phyloP scores from a whole-genome alignment of 2,113 vertebrate species.

The Brachypteracias leptosomus region DNA sequence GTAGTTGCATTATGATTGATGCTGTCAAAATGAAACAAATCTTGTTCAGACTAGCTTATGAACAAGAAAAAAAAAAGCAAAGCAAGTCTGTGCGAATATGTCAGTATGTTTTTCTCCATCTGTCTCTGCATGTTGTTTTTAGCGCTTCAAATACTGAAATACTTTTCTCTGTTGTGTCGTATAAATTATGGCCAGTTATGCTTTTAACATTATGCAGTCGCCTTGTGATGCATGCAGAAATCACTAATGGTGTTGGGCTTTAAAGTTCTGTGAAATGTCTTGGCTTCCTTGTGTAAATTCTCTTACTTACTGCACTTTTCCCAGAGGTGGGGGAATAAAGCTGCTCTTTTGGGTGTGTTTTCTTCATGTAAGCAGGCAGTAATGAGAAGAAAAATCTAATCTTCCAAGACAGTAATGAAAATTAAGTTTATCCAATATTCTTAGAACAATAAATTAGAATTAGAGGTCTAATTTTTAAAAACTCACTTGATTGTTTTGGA shows the following conservation, averaged over 20 bases:
- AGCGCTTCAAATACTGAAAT: neutral
- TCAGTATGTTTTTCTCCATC: neutral
- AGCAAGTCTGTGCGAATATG: neutral
- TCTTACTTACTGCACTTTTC: rapidly evolving
- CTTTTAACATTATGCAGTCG: neutral
- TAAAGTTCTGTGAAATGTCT: neutral
- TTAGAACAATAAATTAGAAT: neutral
- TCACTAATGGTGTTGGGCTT: neutral
- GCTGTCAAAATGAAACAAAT: neutral
- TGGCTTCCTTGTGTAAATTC: neutral
- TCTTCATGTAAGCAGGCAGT: neutral
- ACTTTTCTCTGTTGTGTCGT: neutral
- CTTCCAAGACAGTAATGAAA: neutral
- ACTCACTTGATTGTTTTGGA: neutral
- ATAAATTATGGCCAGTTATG: neutral
- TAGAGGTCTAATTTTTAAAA: neutral
- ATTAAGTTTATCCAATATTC: neutral
- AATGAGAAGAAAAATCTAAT: neutral
- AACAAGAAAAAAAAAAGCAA: neutral
- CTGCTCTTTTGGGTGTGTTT: neutral
- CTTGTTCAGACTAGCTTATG: neutral
- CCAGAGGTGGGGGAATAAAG: neutral
- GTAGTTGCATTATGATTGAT: neutral
- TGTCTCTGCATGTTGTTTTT: neutral
- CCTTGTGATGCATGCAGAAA: neutral